These are phyloP conservation scores for Damaliscus lunatus DNA, from an alignment of 2,113 vertebrate species.

Conservation along the genomic window DNA sequence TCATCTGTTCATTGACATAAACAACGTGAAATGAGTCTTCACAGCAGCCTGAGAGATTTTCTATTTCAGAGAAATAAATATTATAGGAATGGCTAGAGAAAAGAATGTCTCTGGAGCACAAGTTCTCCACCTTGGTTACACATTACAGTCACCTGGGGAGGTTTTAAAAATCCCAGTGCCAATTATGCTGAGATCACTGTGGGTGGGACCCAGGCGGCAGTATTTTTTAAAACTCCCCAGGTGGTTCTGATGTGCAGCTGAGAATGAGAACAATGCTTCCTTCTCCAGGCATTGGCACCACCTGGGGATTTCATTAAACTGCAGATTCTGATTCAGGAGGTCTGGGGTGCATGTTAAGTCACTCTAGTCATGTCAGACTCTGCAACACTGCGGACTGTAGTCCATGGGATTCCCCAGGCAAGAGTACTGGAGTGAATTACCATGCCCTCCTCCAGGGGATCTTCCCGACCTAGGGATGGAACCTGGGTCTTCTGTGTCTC, in stretches of 20 bases:
- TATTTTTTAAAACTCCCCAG: not conserved
- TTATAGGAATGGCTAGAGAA: not conserved
- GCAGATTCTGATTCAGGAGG: not conserved
- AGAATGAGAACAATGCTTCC: not conserved
- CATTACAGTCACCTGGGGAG: not conserved
- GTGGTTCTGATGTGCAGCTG: not conserved
- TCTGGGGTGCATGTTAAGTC: not conserved
- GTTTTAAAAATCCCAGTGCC: not conserved
- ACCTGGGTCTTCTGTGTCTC: not conserved
- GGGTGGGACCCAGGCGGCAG: not conserved
- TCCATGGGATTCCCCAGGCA: not conserved
- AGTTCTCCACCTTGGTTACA: not conserved
- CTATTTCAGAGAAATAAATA: not conserved
- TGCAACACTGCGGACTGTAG: not conserved
- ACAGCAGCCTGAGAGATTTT: not conserved
- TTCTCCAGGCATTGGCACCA: not conserved
- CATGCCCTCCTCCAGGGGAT: not conserved
- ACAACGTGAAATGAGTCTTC: not conserved
- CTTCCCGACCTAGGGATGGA: not conserved
- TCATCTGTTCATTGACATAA: not conserved
- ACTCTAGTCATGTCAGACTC: not conserved
- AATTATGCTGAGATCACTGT: not conserved
- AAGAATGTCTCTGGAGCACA: not conserved
- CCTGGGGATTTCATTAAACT: not conserved
- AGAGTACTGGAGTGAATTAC: not conserved